Evolutionary conservation across 2,888 invertebrate genomes (phyloP).

Genomic region (Habrosyne pyritoides): DNA sequence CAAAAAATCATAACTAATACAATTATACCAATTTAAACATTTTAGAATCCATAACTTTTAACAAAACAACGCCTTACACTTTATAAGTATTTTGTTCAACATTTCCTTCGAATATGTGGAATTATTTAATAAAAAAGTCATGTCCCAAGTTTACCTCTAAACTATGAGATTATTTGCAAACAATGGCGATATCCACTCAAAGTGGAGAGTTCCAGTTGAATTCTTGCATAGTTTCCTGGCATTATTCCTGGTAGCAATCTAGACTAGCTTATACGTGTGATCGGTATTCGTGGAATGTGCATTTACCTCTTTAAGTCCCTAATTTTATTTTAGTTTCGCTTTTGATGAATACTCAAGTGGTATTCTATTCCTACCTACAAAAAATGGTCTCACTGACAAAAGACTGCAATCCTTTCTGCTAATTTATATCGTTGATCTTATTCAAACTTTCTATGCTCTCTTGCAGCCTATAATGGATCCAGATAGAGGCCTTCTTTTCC

Average conservation of each 20-base stretch:
- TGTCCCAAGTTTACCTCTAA: conserved; percentile 16
- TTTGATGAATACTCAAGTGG: no score
- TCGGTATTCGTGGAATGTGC: background rate
- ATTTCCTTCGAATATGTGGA: conserved; percentile 10
- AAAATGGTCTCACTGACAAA: no score
- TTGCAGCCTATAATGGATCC: conserved; percentile 86
- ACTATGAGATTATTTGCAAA: conserved; percentile 34
- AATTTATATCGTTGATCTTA: background rate
- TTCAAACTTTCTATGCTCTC: conserved; percentile 13
- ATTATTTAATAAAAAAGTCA: conserved; percentile 11
- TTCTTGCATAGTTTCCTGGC: conserved; percentile 39
- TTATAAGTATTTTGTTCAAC: conserved; percentile 7
- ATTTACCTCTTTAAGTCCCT: background rate
- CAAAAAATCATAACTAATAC: no score
- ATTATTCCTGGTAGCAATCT: conserved; percentile 12
- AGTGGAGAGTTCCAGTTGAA: conserved; percentile 26
- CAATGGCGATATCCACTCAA: conserved; percentile 38
- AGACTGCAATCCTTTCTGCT: no score
- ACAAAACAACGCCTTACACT: background rate
- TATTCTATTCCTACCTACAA: no score
- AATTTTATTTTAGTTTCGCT: no score
- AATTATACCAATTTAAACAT: no score
- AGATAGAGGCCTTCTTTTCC: conserved; percentile 89
- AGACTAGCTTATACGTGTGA: conserved; percentile 10
- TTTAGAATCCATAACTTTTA: background rate